A percentile compares a stretch with the other conserved stretches of the same genome.
Conservation (phyloP, 1,140 invertebrate species). For the Leptinotarsa texana region DNA sequence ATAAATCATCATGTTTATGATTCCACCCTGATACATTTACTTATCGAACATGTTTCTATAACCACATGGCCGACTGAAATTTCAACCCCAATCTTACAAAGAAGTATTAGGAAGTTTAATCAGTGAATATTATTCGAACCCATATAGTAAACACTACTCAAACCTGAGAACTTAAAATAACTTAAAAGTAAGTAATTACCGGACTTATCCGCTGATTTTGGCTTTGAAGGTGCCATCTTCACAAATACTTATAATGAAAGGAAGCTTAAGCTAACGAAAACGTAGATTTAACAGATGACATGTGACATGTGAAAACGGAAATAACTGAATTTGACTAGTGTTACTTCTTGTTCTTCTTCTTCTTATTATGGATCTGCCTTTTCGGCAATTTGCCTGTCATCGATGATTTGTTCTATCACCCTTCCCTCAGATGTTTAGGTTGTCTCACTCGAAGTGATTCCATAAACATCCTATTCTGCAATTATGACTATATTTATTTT, state of each 20-base stretch:
- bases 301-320: neutral
- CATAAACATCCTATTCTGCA: too few species aligned
- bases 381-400: too few species aligned
- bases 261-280: slow-evolving; percentile 38
- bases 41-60: slow-evolving; percentile 28
- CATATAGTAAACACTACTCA: slow-evolving; percentile 4
- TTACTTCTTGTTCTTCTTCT: too few species aligned
- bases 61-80: slow-evolving; percentile 43
- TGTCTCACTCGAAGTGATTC: too few species aligned
- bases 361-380: too few species aligned
- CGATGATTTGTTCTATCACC: too few species aligned
- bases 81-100: too few species aligned
- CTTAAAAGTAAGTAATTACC: slow-evolving; percentile 56
- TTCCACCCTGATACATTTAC: neutral
- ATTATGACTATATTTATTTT: too few species aligned
- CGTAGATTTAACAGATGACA: neutral
- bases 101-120: too few species aligned
- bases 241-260: slow-evolving; percentile 55
- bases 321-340: neutral
- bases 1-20: slow-evolving; percentile 40
- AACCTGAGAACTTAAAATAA: neutral
- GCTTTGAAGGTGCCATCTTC: slow-evolving; percentile 70
- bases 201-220: slow-evolving; percentile 66
- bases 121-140: neutral
- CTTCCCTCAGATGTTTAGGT: too few species aligned